Percentiles rank a stretch among this genome's conserved stretches.
Evolutionary conservation across 2,888 invertebrate genomes (phyloP).

Genomic region (Athripsodes cinereus): DNA sequence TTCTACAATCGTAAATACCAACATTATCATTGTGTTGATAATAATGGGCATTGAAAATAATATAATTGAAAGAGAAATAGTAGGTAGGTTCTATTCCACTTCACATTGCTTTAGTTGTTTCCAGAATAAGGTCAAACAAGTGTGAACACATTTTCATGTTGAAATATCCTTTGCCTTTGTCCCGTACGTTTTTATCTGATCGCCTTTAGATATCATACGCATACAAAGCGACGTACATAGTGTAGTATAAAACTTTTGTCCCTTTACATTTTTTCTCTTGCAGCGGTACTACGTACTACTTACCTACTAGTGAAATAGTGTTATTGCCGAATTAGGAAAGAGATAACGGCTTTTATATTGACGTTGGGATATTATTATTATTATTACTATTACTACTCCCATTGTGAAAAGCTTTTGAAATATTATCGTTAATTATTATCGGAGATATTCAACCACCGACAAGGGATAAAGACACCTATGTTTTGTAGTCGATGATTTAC

Average conservation of each 20-base stretch:
- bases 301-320: constrained; percentile 20
- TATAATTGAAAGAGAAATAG: no score
- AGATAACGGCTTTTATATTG: constrained; percentile 18
- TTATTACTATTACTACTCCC: constrained; percentile 8
- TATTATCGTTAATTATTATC: no score
- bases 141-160: constrained; percentile 13
- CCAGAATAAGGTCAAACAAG: constrained; percentile 1
- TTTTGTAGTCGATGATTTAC: no score
- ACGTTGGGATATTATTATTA: constrained; percentile 6
- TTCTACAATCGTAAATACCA: no score
- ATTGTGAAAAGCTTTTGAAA: no score
- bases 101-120: background rate
- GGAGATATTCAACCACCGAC: no score
- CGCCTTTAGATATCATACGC: constrained; percentile 20
- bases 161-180: constrained; percentile 15
- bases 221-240: constrained; percentile 17
- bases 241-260: constrained; percentile 21
- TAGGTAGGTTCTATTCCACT: no score
- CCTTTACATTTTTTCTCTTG: constrained; percentile 13
- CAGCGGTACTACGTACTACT: no score
- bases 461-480: no score
- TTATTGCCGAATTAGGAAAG: constrained; percentile 19
- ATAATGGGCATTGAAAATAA: no score
- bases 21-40: no score
- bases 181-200: constrained; percentile 15